A percentile compares a stretch with the other conserved stretches of the same genome.
Evolutionary conservation across 2,113 vertebrate species (phyloP).

Genomic region (Peromyscus californicus): DNA sequence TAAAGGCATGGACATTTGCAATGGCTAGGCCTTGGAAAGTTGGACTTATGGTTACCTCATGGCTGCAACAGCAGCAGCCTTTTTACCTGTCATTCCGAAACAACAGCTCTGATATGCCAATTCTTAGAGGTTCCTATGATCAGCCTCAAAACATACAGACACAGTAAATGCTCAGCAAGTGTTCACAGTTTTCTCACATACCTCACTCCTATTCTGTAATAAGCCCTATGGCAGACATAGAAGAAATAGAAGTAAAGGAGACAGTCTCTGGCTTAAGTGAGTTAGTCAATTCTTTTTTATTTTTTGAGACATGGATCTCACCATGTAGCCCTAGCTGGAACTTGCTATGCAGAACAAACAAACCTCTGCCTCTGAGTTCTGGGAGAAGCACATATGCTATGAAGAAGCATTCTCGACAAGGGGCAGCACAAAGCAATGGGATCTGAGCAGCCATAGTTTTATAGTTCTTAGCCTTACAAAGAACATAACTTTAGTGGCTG

Average conservation of each 20-base stretch:
- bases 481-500: slow-evolving; percentile 4
- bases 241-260: background rate
- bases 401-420: slow-evolving; percentile 19
- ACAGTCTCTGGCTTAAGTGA: background rate
- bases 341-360: background rate
- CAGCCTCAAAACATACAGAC: background rate
- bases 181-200: background rate
- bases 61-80: background rate
- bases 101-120: background rate
- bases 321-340: background rate
- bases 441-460: slow-evolving; percentile 19
- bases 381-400: background rate
- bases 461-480: slow-evolving; percentile 52
- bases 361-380: background rate
- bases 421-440: background rate
- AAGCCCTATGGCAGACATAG: background rate
- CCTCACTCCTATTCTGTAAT: slow-evolving; percentile 10
- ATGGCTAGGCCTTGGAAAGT: background rate
- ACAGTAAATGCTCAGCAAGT: background rate
- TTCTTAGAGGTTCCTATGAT: slow-evolving; percentile 1
- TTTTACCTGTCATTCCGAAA: slow-evolving; percentile 25
- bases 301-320: background rate
- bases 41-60: background rate
- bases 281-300: background rate
- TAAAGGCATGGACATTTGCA: background rate